These are phyloP conservation scores for Periparus ater DNA, from an alignment of 2,797 vertebrate genomes.

Conservation along the genomic window DNA sequence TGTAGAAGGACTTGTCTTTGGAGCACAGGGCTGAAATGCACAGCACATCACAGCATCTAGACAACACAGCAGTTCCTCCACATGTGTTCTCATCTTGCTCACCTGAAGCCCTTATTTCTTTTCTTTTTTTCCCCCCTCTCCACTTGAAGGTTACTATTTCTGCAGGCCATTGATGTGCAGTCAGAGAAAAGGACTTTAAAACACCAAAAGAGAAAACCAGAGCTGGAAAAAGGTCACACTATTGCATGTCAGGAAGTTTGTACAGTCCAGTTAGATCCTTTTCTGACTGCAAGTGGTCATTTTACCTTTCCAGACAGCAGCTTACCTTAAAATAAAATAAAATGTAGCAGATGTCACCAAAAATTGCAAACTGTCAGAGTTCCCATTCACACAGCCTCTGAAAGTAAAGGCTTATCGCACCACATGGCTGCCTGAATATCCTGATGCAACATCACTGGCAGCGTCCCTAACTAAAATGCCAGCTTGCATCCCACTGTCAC, in stretches of 20 bases:
- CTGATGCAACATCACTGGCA: not conserved
- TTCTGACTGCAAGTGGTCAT: not conserved
- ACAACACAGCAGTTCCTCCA: not conserved
- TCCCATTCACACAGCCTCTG: not conserved
- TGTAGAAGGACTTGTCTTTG: not conserved
- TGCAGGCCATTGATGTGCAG: not conserved
- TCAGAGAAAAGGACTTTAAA: not conserved
- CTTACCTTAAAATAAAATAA: slow-evolving; percentile 2
- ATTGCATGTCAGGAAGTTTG: not conserved
- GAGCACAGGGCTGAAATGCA: not conserved
- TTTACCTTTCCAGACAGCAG: not conserved
- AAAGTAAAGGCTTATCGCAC: not conserved
- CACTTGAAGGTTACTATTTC: not conserved
- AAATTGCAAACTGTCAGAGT: not conserved
- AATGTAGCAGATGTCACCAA: not conserved
- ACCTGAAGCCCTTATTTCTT: not conserved
- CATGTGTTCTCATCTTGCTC: not conserved
- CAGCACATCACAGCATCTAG: not conserved
- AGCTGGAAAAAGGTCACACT: not conserved
- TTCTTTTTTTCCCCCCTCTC: not conserved
- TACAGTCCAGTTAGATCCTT: not conserved
- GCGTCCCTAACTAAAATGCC: not conserved
- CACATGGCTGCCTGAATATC: not conserved
- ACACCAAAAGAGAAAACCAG: not conserved
- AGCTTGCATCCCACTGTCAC: not conserved